A percentile compares a stretch with the other conserved stretches of the same genome.
Conservation (phyloP, 2,797 vertebrate genomes). For the Anas bahamensis region DNA sequence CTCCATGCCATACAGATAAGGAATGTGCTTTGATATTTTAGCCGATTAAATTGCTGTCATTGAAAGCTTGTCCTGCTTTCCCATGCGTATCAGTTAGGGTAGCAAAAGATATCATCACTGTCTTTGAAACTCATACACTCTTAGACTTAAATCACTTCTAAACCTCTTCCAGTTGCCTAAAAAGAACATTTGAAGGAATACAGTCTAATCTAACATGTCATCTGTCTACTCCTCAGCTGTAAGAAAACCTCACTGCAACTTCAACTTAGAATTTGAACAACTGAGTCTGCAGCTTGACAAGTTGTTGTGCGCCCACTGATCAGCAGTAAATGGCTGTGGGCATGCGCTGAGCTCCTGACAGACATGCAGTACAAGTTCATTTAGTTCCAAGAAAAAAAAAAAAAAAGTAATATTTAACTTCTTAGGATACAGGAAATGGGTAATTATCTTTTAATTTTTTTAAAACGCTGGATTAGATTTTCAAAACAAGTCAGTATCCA, state of each 20-base stretch:
- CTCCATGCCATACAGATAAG: neutral
- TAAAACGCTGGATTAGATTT: neutral
- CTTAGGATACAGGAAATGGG: neutral
- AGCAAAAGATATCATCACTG: conserved; percentile 30
- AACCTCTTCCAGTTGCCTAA: neutral
- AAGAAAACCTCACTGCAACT: neutral
- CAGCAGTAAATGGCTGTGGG: neutral
- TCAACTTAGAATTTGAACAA: neutral
- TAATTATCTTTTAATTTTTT: neutral
- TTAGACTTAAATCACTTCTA: neutral
- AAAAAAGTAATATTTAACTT: neutral
- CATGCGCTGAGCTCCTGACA: neutral
- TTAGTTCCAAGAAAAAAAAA: neutral
- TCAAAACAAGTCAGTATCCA: neutral
- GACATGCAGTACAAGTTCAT: neutral
- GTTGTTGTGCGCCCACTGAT: neutral
- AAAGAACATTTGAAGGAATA: neutral
- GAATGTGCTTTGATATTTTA: conserved; percentile 49
- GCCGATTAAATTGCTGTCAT: neutral
- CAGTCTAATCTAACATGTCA: neutral
- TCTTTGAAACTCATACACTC: conserved; percentile 27
- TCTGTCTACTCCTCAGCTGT: neutral
- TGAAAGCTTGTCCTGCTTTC: conserved; percentile 49
- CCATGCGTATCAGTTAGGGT: conserved; percentile 19
- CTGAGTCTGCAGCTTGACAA: neutral